Percentiles rank a stretch among this genome's conserved stretches.
phyloP scores from a whole-genome alignment of 2,797 vertebrate species.

The Brachymystax lenok region DNA sequence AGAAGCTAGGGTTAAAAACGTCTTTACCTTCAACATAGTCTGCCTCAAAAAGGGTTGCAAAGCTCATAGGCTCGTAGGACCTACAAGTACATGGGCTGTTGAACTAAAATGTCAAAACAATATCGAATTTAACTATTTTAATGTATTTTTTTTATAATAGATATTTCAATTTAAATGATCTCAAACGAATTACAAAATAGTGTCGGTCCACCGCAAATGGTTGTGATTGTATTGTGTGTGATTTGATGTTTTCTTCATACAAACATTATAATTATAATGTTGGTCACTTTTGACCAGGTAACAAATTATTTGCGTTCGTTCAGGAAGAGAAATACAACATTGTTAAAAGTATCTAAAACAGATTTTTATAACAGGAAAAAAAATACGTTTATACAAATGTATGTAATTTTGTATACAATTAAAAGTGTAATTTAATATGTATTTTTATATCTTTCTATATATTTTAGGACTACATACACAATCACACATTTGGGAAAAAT shows the following conservation, averaged over 20 bases:
- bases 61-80: conserved; percentile 34
- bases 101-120: conserved; percentile 41
- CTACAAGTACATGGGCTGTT: conserved; percentile 40
- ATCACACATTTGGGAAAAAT: not conserved
- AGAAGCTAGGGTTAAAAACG: conserved; percentile 19
- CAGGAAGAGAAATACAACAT: not conserved
- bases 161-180: conserved; percentile 48
- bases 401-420: not conserved
- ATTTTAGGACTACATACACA: not conserved
- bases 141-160: conserved; percentile 33
- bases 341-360: not conserved
- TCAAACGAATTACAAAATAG: conserved; percentile 56
- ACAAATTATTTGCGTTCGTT: not conserved
- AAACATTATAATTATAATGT: not conserved
- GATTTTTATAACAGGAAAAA: not conserved
- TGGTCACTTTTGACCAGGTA: not conserved
- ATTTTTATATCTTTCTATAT: not conserved
- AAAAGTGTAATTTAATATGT: not conserved
- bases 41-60: conserved; percentile 45
- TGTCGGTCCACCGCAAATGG: not conserved
- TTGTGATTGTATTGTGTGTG: conserved; percentile 1
- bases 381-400: not conserved
- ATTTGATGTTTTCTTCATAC: not conserved
- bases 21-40: conserved; percentile 39
- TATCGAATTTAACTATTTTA: conserved; percentile 33